Conservation (phyloP, 2,113 vertebrate genomes). For the Mystacornis crossleyi region DNA sequence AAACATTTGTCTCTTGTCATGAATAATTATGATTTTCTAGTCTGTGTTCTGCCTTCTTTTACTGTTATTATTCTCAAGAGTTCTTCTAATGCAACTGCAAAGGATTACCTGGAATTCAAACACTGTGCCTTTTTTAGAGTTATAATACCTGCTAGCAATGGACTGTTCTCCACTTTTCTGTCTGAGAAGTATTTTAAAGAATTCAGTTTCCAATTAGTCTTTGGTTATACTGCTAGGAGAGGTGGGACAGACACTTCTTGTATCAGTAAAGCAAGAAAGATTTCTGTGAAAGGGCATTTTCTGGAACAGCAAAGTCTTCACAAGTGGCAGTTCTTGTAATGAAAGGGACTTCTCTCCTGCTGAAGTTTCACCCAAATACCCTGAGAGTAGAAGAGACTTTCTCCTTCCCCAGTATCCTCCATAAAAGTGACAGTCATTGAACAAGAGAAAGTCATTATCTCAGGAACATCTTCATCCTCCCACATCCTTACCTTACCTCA, state of each 20-base stretch:
- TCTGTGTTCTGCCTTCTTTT: not conserved
- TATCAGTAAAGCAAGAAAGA: not conserved
- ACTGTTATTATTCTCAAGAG: rapidly evolving
- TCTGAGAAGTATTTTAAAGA: not conserved
- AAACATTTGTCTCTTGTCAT: not conserved
- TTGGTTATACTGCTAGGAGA: not conserved
- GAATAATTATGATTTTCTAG: not conserved
- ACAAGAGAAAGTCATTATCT: not conserved
- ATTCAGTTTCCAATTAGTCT: not conserved
- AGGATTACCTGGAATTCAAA: not conserved
- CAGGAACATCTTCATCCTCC: not conserved
- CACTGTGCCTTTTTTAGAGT: not conserved
- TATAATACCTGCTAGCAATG: not conserved
- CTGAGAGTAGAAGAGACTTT: not conserved
- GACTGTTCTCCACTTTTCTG: not conserved
- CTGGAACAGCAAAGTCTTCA: not conserved
- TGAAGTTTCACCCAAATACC: not conserved
- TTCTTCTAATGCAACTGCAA: not conserved
- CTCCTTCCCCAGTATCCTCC: not conserved
- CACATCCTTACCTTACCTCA: not conserved
- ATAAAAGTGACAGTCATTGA: not conserved
- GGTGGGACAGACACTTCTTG: not conserved
- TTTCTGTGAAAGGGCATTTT: not conserved
- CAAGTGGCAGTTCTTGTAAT: not conserved
- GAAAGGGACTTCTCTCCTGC: not conserved